Evolutionary conservation across 2,797 vertebrate genomes (phyloP).

Genomic region (Phaenicophaeus curvirostris): DNA sequence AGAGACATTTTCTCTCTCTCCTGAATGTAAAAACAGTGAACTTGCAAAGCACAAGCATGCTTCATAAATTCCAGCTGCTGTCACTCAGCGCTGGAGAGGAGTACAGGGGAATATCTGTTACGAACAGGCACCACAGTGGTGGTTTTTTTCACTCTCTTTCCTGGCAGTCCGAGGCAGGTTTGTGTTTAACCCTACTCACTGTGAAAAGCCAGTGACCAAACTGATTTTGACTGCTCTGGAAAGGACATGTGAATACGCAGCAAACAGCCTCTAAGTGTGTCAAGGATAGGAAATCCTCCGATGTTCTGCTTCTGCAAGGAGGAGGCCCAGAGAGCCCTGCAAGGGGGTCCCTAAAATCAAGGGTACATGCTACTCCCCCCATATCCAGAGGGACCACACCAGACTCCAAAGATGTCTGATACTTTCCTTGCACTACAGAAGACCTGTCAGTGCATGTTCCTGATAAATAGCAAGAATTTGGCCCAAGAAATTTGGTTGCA

Average conservation of each 20-base stretch:
- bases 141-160: background rate
- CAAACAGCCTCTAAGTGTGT: background rate
- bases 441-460: accelerated
- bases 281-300: background rate
- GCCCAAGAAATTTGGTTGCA: background rate
- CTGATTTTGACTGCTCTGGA: background rate
- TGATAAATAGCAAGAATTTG: background rate
- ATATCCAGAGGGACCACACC: background rate
- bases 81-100: slow-evolving; percentile 27
- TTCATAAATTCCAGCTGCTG: slow-evolving; percentile 69
- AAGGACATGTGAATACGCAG: background rate
- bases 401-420: background rate
- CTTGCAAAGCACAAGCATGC: slow-evolving; percentile 21
- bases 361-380: background rate
- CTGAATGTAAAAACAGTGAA: slow-evolving; percentile 56
- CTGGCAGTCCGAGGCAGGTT: background rate
- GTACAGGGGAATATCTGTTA: slow-evolving; percentile 59
- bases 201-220: background rate
- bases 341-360: background rate
- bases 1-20: slow-evolving; percentile 40
- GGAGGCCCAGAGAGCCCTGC: background rate
- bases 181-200: background rate
- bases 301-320: background rate
- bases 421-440: accelerated
- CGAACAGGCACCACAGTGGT: background rate